phyloP scores from a whole-genome alignment of 1,140 invertebrate species.

The Drosophila parvula region DNA sequence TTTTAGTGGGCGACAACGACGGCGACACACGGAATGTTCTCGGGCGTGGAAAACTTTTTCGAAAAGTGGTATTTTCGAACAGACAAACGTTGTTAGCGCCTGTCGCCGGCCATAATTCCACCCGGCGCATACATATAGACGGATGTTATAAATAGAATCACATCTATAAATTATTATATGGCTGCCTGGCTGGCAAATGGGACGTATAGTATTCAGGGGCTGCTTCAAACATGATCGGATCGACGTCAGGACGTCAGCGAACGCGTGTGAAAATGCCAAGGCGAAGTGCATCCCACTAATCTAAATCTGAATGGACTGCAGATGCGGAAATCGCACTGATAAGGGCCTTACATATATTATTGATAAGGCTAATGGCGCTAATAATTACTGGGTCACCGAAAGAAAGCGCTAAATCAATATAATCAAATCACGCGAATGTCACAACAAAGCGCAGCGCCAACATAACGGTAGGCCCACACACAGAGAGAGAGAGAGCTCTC shows the following conservation, averaged over 20 bases:
- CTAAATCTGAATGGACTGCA: constrained; percentile 33
- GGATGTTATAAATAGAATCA: constrained; percentile 53
- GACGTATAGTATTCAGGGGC: constrained; percentile 19
- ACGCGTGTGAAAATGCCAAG: constrained; percentile 51
- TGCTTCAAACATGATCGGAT: constrained; percentile 46
- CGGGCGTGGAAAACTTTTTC: constrained; percentile 66
- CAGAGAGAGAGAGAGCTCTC: constrained; percentile 1
- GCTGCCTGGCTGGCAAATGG: constrained; percentile 8
- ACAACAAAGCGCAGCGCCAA: constrained; percentile 35
- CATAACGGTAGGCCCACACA: constrained; percentile 3
- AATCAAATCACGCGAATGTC: constrained; percentile 32
- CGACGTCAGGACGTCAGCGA: constrained; percentile 33
- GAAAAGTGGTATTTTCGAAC: constrained; percentile 52
- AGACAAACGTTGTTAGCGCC: constrained; percentile 59
- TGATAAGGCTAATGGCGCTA: constrained; percentile 38
- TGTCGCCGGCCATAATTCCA: constrained; percentile 72
- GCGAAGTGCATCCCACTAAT: constrained; percentile 41
- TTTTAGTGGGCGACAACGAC: constrained; percentile 31
- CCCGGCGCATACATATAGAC: constrained; percentile 32
- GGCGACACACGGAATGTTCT: constrained; percentile 50
- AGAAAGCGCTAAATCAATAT: constrained; percentile 38
- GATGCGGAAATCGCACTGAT: constrained; percentile 38
- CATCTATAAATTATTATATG: constrained; percentile 48
- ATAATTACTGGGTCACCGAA: constrained; percentile 29
- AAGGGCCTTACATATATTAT: constrained; percentile 4